Evolutionary conservation across 2,797 vertebrate species (phyloP).

Genomic region (Yasuhikotakia modesta): DNA sequence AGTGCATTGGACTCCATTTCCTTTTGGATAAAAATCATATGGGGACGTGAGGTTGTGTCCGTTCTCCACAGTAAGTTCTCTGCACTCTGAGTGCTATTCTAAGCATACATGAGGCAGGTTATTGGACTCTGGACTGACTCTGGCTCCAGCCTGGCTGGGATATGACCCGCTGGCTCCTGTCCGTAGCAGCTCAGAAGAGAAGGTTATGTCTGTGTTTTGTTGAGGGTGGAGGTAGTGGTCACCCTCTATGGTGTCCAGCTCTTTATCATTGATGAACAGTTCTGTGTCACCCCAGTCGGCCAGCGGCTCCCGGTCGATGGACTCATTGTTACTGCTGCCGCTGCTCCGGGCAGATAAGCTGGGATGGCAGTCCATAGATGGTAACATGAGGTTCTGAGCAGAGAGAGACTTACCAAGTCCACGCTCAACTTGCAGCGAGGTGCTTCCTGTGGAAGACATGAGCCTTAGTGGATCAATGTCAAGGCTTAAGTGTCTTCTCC

Average conservation of each 20-base stretch:
- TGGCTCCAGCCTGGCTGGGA: constrained; percentile 73
- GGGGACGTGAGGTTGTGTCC: constrained; percentile 46
- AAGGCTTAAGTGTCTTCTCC: constrained; percentile 90
- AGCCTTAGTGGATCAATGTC: constrained; percentile 86
- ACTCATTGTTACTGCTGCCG: constrained; percentile 78
- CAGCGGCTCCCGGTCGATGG: constrained; percentile 78
- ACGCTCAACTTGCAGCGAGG: constrained; percentile 74
- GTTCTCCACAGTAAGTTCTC: constrained; percentile 43
- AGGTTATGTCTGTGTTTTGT: constrained; percentile 73
- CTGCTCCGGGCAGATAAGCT: constrained; percentile 69
- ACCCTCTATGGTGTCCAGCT: constrained; percentile 78
- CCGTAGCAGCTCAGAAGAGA: constrained; percentile 83
- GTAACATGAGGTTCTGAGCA: constrained; percentile 88
- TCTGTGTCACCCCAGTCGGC: constrained; percentile 87
- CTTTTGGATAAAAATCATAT: constrained; percentile 56
- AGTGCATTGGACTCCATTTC: constrained; percentile 44
- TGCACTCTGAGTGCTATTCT: constrained; percentile 75
- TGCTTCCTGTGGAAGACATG: constrained; percentile 69
- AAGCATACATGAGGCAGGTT: constrained; percentile 86
- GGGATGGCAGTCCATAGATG: constrained; percentile 67
- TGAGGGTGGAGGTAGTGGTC: constrained; percentile 80
- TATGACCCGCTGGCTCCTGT: constrained; percentile 83
- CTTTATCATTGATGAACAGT: constrained; percentile 90
- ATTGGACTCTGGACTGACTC: constrained; percentile 81
- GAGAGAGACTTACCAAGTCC: constrained; percentile 89